phyloP scores from a whole-genome alignment of 2,888 invertebrate species.

The Thyatira batis region DNA sequence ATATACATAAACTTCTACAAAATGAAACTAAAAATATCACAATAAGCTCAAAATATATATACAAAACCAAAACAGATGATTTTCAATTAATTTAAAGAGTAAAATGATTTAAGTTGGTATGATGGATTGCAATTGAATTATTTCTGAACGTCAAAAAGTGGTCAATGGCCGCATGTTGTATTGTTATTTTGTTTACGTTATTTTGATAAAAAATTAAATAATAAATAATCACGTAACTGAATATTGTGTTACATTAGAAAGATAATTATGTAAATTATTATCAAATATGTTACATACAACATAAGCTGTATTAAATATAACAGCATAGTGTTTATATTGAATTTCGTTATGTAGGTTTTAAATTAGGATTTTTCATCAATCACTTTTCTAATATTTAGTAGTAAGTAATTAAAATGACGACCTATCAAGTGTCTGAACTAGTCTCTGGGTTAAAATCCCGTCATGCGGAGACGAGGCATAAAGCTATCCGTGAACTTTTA shows the following conservation, averaged over 20 bases:
- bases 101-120: too few species aligned
- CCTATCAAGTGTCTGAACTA: conserved; percentile 86
- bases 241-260: background rate
- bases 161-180: conserved; percentile 57
- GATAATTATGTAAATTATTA: too few species aligned
- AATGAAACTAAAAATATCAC: too few species aligned
- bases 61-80: too few species aligned
- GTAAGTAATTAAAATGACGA: conserved; percentile 41
- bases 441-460: conserved; percentile 94
- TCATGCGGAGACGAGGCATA: conserved; percentile 90
- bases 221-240: background rate
- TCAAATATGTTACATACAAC: background rate
- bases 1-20: too few species aligned
- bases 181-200: conserved; percentile 59
- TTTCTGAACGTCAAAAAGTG: conserved; percentile 30
- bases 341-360: background rate
- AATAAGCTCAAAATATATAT: too few species aligned
- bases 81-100: too few species aligned
- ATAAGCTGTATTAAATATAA: background rate
- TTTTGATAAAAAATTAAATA: conserved; percentile 20
- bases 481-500: conserved; percentile 93
- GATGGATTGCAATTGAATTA: too few species aligned
- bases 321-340: background rate
- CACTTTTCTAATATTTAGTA: background rate
- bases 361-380: background rate